Percentiles rank a stretch among this genome's conserved stretches.
phyloP scores from a whole-genome alignment of 2,113 vertebrate species.

The Cisticola juncidis region DNA sequence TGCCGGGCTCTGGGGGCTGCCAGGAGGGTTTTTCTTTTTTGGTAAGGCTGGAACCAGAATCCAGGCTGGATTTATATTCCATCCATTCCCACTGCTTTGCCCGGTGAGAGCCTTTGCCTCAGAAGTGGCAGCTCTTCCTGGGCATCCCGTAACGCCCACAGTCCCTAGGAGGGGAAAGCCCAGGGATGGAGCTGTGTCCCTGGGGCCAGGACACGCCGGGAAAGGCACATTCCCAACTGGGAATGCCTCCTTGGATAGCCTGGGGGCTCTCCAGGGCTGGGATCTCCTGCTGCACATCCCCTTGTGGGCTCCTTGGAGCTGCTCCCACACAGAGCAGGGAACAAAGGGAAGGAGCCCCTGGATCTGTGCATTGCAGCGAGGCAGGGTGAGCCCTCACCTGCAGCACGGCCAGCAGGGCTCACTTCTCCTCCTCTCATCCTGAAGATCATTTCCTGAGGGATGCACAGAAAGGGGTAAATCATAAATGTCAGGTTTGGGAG shows the following conservation, averaged over 20 bases:
- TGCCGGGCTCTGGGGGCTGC: background rate
- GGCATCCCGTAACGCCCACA: rapidly evolving
- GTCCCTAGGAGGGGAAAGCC: background rate
- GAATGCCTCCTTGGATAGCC: rapidly evolving
- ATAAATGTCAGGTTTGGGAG: rapidly evolving
- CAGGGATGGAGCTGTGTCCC: background rate
- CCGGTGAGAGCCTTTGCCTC: background rate
- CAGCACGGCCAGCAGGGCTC: rapidly evolving
- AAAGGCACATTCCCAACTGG: rapidly evolving
- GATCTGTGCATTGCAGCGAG: background rate
- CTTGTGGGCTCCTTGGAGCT: background rate
- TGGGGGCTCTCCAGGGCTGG: background rate
- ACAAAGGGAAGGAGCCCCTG: background rate
- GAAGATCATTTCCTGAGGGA: background rate
- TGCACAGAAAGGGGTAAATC: background rate
- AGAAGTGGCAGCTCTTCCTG: background rate
- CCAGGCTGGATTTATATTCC: background rate
- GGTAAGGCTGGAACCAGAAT: background rate
- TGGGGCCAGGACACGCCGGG: rapidly evolving
- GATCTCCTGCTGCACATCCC: rapidly evolving
- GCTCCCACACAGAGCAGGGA: rapidly evolving
- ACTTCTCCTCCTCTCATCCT: rapidly evolving
- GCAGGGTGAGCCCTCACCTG: rapidly evolving
- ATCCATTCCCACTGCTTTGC: too few relatives aligned
- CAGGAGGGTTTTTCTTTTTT: background rate